Evolutionary conservation across 2,113 vertebrate species (phyloP), one percentile per base, ranked within the genome.

Genomic region (Globicephala melas): DNA sequence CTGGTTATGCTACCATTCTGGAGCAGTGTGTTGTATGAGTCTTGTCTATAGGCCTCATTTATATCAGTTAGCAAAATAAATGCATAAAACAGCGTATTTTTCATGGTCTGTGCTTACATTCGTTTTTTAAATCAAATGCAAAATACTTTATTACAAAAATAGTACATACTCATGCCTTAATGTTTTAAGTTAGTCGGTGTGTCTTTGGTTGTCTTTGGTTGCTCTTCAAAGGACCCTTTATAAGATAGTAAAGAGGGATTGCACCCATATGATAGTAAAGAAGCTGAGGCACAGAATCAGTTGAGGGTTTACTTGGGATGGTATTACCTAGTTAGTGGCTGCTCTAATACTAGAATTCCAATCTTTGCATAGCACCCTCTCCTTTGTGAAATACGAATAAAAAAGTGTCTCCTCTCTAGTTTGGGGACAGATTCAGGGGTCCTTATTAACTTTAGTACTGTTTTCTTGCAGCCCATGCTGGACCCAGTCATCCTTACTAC

Each of bases 401-500:
- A 83, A 53, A 79, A 63, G 3, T 31, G 50, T 44, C 67, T 50
- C 8, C 58, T 92, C 21, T 62, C 11, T 44, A 15, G 15, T 70
- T 55, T 80, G 18, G 47, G 26, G 8, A 31, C 55, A 89, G 62
- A 68, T 65, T 95, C 26, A 13, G 26, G 70, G 90, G 36, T 58
- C 82, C 23, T 89, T 80, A 53, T 53, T 92, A 97, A 97, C 77
- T 38, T 2, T 2, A 65, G 21, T 23, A 28, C 87, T 92, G 94
- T 92, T 74, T 97, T 87, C 98, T 93, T 79, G 86, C 60, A 99
- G 99, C 99, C 99, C 60, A 99, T 99, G 99, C 98, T 99, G 87
- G 99, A 99, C 98, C 99, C 99, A 28, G 99, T 99, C 93, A 99
- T 99, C 98, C 99, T 99, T 97, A 99, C 99, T 98, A 99, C 99